Base-by-base conservation (phyloP, 2,888 invertebrate species). In the Phymatocera aterrima region DNA sequence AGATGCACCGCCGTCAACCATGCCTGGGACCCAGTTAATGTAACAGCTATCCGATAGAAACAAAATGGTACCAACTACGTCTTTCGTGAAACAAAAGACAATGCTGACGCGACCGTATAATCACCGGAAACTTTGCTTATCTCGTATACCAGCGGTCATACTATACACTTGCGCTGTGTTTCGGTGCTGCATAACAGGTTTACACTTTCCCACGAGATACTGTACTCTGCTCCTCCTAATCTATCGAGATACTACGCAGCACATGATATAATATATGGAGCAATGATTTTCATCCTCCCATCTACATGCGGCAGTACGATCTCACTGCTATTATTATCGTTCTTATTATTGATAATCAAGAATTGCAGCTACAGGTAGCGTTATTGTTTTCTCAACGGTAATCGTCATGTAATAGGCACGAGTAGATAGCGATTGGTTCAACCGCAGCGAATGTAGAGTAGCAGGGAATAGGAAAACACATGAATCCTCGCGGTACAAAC, bases 121-220 rank as follows among this genome's bases (percentile, higher is more conserved):
- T 64, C 61, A 64, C 61, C 61, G 61, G 61, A 64, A 64, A 64
- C 61, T 64, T 64, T n/a, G n/a, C 34, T 64, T 60, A 60, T 60
- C 60, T 64, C 61, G n/a, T 64, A 64, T 21, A 24, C 28, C 5
- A 37, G 18, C 34, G n/a, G n/a, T 64, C 21, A 34, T 37, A 34
- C 37, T 18, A 12, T 21, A 24, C 2, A 61, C 34, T 43, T 6
- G 12, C 0, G 10, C 61, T 61, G 28, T 12, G 18, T 5, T n/a
- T 6, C 37, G n/a, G 61, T 37, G n/a, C 8, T 37, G 34, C 18
- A 64, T 37, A 64, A 64, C 61, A 31, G 61, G 61, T 64, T 64
- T 64, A 37, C 61, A 64, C 61, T 64, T 64, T 64, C 61, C 37
- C 61, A 64, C 61, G 61, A 31, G 34, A 15, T 37, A 64, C 37